Conservation (phyloP, 2,797 vertebrate species). For the Rhabdomys pumilio region DNA sequence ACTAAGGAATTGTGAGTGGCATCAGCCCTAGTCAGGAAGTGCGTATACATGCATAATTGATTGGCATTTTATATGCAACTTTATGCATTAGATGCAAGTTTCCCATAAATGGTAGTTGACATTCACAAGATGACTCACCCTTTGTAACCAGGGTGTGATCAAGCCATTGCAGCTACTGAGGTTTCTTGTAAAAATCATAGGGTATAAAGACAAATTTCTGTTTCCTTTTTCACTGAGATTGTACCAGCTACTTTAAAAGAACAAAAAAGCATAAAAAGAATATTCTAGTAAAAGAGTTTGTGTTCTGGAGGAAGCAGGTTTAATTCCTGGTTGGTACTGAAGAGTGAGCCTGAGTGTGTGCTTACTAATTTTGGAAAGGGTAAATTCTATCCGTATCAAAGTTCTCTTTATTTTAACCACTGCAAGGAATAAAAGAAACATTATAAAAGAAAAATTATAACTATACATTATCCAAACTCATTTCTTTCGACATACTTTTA, state of each 20-base stretch:
- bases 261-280: neutral
- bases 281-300: neutral
- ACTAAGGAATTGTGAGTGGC: neutral
- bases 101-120: neutral
- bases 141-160: neutral
- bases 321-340: neutral
- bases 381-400: neutral
- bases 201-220: neutral
- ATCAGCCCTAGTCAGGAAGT: neutral
- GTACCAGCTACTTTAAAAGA: neutral
- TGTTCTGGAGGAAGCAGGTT: neutral
- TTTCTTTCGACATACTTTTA: neutral
- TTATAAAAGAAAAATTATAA: too few species aligned
- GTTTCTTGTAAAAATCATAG: neutral
- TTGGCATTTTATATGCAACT: neutral
- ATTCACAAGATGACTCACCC: neutral
- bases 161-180: neutral
- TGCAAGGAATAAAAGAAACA: neutral
- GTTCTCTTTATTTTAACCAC: neutral
- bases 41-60: neutral
- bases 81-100: neutral
- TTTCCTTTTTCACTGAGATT: neutral
- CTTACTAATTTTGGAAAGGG: neutral
- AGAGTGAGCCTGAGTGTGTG: neutral
- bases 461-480: neutral